Base-by-base conservation (phyloP, 1,140 invertebrate species). In the Rhysida immarginata region DNA sequence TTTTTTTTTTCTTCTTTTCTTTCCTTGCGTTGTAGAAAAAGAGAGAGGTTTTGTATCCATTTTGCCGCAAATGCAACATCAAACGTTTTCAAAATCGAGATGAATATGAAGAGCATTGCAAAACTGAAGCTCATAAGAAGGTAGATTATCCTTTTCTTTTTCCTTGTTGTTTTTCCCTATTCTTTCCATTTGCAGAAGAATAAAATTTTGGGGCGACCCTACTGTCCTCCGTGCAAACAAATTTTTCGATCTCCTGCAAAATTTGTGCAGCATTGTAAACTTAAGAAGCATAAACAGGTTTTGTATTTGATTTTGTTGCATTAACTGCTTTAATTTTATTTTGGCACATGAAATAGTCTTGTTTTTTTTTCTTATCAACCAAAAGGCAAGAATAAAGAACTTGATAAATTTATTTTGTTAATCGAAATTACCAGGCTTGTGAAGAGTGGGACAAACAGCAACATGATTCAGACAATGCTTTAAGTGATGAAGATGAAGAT, bases 181-280 rank as follows among this genome's bases (percentile, higher is more conserved):
- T n/a, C n/a, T n/a, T n/a, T n/a, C n/a, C n/a, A n/a, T n/a, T 48
- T 48, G 45, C 45, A 48, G 45, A 48, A 48, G 21, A 48, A 48
- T 48, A 48, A 48, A 48, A 48, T 48, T 14, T 11, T 18, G 21
- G 23, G 45, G 11, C 13, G 23, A 23, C 45, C 45, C 8, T 48
- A 13, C 21, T 48, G 45, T 20, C 45, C 14, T 14, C 14, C 11
- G 14, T 48, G 45, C 21, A 20, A 14, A 8, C 14, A 48, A 23
- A 14, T 48, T 48, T 48, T 13, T 23, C 14, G 23, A 23, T 48
- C 45, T 14, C 45, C 45, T 48, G 23, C 14, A 11, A 14, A 48
- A 23, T 48, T 18, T 48, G 23, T 48, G 11, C 14, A 48, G 11
- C 45, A 48, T 23, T 14, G 14, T 11, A 48, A 48, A 18, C 23